Evolutionary conservation across 2,888 invertebrate genomes (phyloP).

Genomic region (Morpho achilles): DNA sequence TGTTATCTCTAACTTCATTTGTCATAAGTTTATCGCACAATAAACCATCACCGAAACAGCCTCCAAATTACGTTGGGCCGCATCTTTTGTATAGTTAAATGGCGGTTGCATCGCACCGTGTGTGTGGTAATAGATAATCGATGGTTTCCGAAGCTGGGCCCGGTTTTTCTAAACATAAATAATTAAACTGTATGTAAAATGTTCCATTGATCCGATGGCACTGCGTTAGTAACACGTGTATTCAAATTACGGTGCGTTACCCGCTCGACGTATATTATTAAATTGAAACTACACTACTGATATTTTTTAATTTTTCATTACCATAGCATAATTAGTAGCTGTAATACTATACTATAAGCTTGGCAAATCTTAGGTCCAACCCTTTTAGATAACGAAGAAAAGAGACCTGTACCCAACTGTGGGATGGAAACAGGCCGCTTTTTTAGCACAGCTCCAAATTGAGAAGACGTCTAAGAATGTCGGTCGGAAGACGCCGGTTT

Average conservation of each 20-base stretch:
- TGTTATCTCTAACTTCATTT: background rate
- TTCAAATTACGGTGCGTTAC: slow-evolving; percentile 6
- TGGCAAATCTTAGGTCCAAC: too few species aligned
- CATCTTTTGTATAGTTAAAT: slow-evolving; percentile 1
- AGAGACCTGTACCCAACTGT: too few species aligned
- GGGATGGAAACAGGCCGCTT: too few species aligned
- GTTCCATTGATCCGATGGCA: background rate
- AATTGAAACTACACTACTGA: too few species aligned
- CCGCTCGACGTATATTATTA: background rate
- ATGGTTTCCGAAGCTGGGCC: background rate
- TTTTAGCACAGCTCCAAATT: too few species aligned
- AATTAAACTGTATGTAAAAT: slow-evolving; percentile 5
- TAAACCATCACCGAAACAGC: background rate
- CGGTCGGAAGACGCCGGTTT: too few species aligned
- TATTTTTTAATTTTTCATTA: too few species aligned
- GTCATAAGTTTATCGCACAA: background rate
- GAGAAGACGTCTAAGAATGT: too few species aligned
- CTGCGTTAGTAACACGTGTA: slow-evolving; percentile 6
- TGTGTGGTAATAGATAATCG: background rate
- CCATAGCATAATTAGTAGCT: too few species aligned
- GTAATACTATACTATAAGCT: too few species aligned
- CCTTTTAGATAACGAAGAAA: too few species aligned
- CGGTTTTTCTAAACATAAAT: background rate
- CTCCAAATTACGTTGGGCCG: background rate
- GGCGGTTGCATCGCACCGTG: background rate